These are phyloP conservation scores for Myrmophylax atrothorax DNA, from an alignment of 2,113 vertebrate species.

Conservation along the genomic window DNA sequence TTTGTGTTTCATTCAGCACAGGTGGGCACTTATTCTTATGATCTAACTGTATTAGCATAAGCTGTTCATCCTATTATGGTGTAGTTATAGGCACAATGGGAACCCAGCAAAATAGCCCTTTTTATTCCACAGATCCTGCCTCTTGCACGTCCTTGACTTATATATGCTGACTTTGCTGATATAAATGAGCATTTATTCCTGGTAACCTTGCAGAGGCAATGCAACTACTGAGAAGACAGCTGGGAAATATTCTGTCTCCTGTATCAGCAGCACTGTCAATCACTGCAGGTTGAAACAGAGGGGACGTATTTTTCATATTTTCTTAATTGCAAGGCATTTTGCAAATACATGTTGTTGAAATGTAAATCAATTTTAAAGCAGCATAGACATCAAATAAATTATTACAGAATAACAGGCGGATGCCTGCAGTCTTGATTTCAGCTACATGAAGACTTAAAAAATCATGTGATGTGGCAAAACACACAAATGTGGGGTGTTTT, in stretches of 20 bases:
- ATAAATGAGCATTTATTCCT: conserved; percentile 57
- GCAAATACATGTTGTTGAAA: not conserved
- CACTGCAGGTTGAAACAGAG: not conserved
- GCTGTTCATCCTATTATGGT: conserved; percentile 36
- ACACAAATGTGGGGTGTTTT: not conserved
- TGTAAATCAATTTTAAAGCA: not conserved
- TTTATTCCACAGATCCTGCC: conserved; percentile 49
- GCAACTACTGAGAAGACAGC: conserved; percentile 18
- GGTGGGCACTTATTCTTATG: conserved; percentile 57
- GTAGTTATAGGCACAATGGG: conserved; percentile 40
- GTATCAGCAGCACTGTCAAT: not conserved
- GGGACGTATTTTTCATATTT: not conserved
- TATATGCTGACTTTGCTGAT: conserved; percentile 52
- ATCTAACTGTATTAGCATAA: conserved; percentile 64
- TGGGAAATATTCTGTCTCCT: conserved; percentile 18
- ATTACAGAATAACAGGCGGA: not conserved
- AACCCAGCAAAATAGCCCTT: conserved; percentile 25
- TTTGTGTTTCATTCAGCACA: conserved; percentile 58
- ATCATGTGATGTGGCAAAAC: not conserved
- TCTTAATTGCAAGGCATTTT: conserved; percentile 18
- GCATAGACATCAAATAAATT: not conserved
- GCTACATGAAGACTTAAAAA: not conserved
- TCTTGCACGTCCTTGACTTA: conserved; percentile 53
- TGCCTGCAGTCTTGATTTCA: not conserved
- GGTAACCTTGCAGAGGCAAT: conserved; percentile 50